These are phyloP conservation scores for Prunella fulvescens DNA, from an alignment of 2,113 vertebrate genomes.

Conservation along the genomic window DNA sequence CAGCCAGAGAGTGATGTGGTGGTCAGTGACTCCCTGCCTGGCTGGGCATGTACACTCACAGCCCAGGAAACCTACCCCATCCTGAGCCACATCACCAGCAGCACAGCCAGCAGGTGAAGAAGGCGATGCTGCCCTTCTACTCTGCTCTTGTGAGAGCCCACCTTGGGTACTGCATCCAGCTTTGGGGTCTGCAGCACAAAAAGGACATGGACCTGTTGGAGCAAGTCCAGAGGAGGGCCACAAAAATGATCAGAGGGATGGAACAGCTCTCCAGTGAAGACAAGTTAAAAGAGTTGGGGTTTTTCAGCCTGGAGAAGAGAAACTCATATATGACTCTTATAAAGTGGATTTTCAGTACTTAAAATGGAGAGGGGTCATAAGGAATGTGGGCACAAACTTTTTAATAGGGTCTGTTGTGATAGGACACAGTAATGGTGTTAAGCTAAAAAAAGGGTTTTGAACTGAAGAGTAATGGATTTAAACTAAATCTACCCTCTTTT, in stretches of 20 bases:
- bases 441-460: neutral
- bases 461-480: neutral
- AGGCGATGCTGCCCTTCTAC: neutral
- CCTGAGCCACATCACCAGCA: neutral
- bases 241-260: neutral
- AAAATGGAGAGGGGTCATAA: rapidly evolving
- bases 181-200: neutral
- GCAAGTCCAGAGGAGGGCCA: neutral
- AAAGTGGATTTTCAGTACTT: neutral
- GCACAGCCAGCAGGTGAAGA: neutral
- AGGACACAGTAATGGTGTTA: neutral
- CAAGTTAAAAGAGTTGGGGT: neutral
- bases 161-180: neutral
- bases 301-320: neutral
- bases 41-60: neutral
- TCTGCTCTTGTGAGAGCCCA: neutral
- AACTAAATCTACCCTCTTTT: neutral
- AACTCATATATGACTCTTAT: neutral
- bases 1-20: neutral
- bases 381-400: neutral
- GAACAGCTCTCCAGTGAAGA: neutral
- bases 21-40: neutral
- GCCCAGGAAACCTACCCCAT: neutral
- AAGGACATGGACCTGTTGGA: neutral
- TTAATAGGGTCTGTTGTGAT: neutral